These are phyloP conservation scores for Rhagoletis pomonella DNA, from an alignment of 1,140 invertebrate species.

Conservation along the genomic window DNA sequence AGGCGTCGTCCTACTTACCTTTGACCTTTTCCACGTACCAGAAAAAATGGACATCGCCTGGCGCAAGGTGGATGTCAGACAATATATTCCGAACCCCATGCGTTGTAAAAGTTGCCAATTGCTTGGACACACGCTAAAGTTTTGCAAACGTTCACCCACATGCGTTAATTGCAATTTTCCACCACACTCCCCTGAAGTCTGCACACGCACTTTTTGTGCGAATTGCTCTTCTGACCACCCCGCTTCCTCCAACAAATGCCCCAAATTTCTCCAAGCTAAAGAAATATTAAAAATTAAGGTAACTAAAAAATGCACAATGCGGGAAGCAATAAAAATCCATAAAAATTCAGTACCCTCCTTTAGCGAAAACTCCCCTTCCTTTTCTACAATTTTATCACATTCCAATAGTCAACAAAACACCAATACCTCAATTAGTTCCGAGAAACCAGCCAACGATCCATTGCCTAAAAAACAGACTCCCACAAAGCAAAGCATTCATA, in stretches of 20 bases:
- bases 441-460: no score
- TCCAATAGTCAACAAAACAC: no score
- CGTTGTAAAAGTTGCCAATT: background rate
- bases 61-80: background rate
- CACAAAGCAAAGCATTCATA: no score
- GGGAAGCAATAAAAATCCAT: background rate
- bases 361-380: no score
- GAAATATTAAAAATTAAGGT: constrained; percentile 18
- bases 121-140: background rate
- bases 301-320: background rate
- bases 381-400: no score
- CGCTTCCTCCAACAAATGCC: constrained; percentile 2
- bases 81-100: constrained; percentile 7
- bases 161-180: background rate
- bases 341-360: no score
- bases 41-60: background rate
- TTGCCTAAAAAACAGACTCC: no score
- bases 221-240: constrained; percentile 5
- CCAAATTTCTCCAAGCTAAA: background rate
- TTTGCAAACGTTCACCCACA: background rate
- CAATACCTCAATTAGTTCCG: no score
- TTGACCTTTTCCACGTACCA: background rate
- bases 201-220: background rate
- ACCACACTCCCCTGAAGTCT: background rate
- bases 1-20: background rate